Base-by-base conservation (phyloP, 2,888 invertebrate species). In the Luperina nickerlii region DNA sequence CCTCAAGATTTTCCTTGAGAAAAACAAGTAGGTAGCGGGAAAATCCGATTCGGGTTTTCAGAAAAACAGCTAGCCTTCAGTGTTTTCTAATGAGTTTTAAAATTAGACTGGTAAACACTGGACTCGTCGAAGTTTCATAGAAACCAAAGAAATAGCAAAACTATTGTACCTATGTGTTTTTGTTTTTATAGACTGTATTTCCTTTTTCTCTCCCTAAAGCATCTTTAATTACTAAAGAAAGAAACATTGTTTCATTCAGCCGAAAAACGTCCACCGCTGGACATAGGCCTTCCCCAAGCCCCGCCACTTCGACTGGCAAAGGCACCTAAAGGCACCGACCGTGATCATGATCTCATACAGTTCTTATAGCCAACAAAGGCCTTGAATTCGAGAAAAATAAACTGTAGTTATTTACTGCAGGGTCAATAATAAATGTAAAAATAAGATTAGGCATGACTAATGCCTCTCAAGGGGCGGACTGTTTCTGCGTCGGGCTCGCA, bases 381-480 rank as follows among this genome's bases (percentile, higher is more conserved):
- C 85, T 86, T 85, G 84, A 85, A 87, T 71, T 62, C n/a, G 72
- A 62, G 74, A 81, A 74, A 85, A 87, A 80, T 74, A 87, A 72
- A 74, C 70, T 20, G 66, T 78, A 72, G 82, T 77, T 83, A 87
- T 78, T 72, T 70, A 63, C 69, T 65, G 57, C 78, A 87, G 73
- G 88, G 86, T 79, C 88, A 77, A 76, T 74, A 74, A 62, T 60
- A 83, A 85, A 85, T 79, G 68, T 83, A 78, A 86, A 87, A 86
- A 84, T 81, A 89, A 82, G 70, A 86, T 86, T 79, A 88, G 75
- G 66, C 80, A 75, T 90, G 89, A 88, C 84, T 90, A 88, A 90
- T 80, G 69, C 71, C 78, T 82, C 82, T 85, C 87, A 83, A 87
- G 87, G 80, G 82, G 83, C 73, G 74, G 27, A 71, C 76, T 78